These are phyloP conservation scores for Saccopteryx bilineata DNA, from an alignment of 2,113 vertebrate species.

Conservation along the genomic window DNA sequence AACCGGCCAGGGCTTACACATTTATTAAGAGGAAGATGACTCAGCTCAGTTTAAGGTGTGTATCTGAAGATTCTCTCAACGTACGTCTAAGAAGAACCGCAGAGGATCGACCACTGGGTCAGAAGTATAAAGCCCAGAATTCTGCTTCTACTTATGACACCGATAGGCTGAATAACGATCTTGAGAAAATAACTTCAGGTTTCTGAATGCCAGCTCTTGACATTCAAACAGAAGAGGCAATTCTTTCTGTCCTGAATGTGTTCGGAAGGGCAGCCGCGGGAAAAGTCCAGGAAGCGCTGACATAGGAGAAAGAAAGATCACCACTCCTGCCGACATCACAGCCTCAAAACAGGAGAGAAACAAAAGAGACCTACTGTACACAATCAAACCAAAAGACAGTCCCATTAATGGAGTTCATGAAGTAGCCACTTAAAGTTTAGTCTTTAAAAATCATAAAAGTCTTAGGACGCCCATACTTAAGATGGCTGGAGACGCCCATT, in stretches of 20 bases:
- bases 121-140: conserved; percentile 12
- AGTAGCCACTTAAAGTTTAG: background rate
- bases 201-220: conserved; percentile 16
- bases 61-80: background rate
- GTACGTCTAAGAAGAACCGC: background rate
- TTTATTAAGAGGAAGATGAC: conserved; percentile 22
- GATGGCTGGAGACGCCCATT: background rate
- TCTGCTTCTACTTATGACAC: background rate
- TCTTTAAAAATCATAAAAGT: background rate
- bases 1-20: background rate
- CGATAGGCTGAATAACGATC: background rate
- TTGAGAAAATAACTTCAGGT: conserved; percentile 8
- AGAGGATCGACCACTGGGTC: background rate
- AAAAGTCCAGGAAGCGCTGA: background rate
- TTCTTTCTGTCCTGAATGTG: background rate
- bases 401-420: background rate
- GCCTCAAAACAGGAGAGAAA: background rate
- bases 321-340: background rate
- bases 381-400: background rate
- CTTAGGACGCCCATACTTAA: background rate
- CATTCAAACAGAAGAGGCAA: conserved; percentile 40
- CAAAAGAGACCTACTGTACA: background rate
- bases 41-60: background rate
- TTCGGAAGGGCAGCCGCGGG: background rate
- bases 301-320: background rate